These are phyloP conservation scores for Neomorphus geoffroyi DNA, from an alignment of 2,797 vertebrate species.

Conservation along the genomic window DNA sequence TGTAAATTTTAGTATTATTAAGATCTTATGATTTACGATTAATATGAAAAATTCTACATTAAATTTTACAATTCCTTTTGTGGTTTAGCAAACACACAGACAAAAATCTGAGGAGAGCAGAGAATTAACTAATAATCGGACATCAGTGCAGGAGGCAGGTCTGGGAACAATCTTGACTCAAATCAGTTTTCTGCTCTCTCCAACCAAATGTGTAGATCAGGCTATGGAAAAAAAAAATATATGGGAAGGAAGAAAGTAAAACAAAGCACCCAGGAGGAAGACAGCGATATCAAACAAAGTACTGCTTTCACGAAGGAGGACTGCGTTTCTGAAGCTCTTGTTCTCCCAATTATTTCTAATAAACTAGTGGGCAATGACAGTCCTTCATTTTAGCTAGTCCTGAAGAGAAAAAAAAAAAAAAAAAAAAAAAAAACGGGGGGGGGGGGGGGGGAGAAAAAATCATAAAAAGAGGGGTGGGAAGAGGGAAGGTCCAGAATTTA, in stretches of 20 bases:
- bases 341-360: not conserved
- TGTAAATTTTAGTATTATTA: not conserved
- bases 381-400: not conserved
- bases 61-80: not conserved
- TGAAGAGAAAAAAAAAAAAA: not conserved
- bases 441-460: no score
- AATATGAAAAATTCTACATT: not conserved
- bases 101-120: not conserved
- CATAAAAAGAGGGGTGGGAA: not conserved
- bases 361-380: not conserved
- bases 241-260: not conserved
- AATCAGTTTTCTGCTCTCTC: not conserved
- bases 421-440: accelerated
- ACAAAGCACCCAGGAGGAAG: not conserved
- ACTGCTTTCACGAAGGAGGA: not conserved
- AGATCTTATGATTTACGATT: not conserved
- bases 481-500: not conserved
- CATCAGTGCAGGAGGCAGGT: not conserved
- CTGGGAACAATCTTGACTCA: not conserved
- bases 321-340: not conserved
- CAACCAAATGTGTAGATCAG: not conserved
- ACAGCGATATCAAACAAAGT: not conserved
- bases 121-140: not conserved
- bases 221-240: not conserved
- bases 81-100: not conserved